Conservation (phyloP, 1,140 invertebrate species). For the Phenacoccus solenopsis region DNA sequence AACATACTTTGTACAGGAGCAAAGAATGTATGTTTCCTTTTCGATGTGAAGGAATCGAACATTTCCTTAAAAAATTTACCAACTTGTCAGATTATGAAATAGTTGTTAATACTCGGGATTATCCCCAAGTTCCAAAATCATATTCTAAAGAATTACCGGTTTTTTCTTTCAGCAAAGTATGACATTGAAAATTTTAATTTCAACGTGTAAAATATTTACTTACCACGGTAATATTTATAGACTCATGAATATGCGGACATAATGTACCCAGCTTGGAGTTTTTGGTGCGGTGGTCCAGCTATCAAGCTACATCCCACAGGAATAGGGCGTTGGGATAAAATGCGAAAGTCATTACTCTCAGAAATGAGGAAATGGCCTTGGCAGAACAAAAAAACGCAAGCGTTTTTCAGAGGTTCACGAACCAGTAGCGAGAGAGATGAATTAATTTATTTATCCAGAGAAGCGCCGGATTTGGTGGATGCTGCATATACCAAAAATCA, state of each 20-base stretch:
- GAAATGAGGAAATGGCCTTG: slow-evolving; percentile 58
- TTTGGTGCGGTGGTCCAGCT: slow-evolving; percentile 95
- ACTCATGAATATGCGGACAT: slow-evolving; percentile 76
- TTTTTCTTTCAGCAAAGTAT: slow-evolving; percentile 90
- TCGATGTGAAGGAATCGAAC: slow-evolving; percentile 79
- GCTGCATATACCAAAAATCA: slow-evolving; percentile 96
- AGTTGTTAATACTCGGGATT: slow-evolving; percentile 80
- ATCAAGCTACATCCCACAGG: slow-evolving; percentile 85
- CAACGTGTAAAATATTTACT: slow-evolving; percentile 20
- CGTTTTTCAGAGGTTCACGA: slow-evolving; percentile 86
- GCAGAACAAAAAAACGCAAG: slow-evolving; percentile 59
- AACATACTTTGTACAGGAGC: slow-evolving; percentile 66
- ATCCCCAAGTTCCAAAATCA: slow-evolving; percentile 65
- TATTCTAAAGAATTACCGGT: slow-evolving; percentile 54
- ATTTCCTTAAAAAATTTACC: slow-evolving; percentile 60
- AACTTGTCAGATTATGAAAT: slow-evolving; percentile 74
- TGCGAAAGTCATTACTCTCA: slow-evolving; percentile 54
- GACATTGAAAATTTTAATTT: slow-evolving; percentile 22
- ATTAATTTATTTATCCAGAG: slow-evolving; percentile 71
- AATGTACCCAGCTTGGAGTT: slow-evolving; percentile 93
- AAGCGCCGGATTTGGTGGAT: slow-evolving; percentile 65
- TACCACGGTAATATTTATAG: slow-evolving; percentile 35
- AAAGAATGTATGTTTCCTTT: slow-evolving; percentile 80
- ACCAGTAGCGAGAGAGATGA: slow-evolving; percentile 83
- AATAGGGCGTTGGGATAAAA: slow-evolving; percentile 82